These are phyloP conservation scores for Tychaedon coryphoeus DNA, from an alignment of 2,113 vertebrate species.

Conservation along the genomic window DNA sequence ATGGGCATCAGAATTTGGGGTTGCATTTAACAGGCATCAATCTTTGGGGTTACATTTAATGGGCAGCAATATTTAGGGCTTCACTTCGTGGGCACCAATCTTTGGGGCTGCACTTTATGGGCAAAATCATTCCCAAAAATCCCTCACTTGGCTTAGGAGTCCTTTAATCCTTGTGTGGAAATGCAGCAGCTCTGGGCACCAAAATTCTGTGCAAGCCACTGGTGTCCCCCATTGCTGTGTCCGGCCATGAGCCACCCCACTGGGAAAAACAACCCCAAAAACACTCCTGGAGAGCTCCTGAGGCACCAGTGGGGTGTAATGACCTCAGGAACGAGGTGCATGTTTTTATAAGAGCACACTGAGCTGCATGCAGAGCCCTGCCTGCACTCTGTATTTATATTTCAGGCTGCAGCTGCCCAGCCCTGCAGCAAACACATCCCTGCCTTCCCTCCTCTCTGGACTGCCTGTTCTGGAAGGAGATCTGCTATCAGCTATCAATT, in stretches of 20 bases:
- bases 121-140: neutral
- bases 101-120: neutral
- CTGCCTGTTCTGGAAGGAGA: constrained; percentile 40
- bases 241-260: neutral
- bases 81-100: no score
- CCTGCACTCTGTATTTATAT: neutral
- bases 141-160: neutral
- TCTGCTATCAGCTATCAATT: constrained; percentile 61
- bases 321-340: neutral
- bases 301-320: fast-evolving
- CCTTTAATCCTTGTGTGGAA: neutral
- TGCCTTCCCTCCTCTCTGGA: neutral
- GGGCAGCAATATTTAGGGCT: no score
- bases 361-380: neutral
- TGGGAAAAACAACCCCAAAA: neutral
- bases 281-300: neutral
- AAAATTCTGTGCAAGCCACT: fast-evolving
- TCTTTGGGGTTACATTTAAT: no score
- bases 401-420: neutral
- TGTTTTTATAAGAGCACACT: neutral
- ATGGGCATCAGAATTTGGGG: no score
- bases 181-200: neutral
- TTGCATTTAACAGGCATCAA: no score
- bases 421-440: neutral
- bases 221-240: fast-evolving